Conservation (phyloP, 1,140 invertebrate species). For the Platyura marginata region DNA sequence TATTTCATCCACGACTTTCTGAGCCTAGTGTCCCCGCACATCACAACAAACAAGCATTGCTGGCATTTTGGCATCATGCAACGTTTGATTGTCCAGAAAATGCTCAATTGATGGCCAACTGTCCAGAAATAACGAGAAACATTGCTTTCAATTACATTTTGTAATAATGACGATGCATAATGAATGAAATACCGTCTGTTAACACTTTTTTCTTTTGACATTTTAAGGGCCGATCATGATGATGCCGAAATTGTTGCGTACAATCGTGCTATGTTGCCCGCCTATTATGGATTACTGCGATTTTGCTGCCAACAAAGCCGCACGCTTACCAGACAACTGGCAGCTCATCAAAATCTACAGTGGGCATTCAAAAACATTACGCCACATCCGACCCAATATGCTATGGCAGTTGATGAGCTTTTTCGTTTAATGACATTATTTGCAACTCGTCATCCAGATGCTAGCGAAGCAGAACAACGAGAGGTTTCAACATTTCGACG, state of each 20-base stretch:
- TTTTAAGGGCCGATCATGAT: conserved; percentile 71
- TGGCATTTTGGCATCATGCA: conserved; percentile 85
- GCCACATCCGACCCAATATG: conserved; percentile 82
- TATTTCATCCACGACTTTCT: conserved; percentile 88
- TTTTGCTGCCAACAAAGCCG: conserved; percentile 77
- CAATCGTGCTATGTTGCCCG: conserved; percentile 82
- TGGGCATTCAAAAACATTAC: conserved; percentile 95
- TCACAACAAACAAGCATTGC: conserved; percentile 84
- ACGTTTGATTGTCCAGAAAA: conserved; percentile 85
- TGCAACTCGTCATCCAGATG: conserved; percentile 53
- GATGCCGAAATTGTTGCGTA: conserved; percentile 88
- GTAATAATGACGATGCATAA: conserved; percentile 42
- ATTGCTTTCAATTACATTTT: conserved; percentile 94
- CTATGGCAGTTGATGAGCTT: conserved; percentile 73
- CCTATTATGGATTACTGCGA: conserved; percentile 80
- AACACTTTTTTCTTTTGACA: background rate
- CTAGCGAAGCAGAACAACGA: conserved; percentile 54
- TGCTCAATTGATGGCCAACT: conserved; percentile 61
- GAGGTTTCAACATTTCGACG: conserved; percentile 68
- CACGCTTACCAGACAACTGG: conserved; percentile 65
- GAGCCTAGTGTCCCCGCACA: conserved; percentile 87
- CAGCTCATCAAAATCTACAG: conserved; percentile 83
- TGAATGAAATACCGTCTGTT: background rate
- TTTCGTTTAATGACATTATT: conserved; percentile 78
- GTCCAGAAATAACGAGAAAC: conserved; percentile 57